Evolutionary conservation across 2,797 vertebrate genomes (phyloP), one percentile per base, ranked within the genome.

Genomic region (Betta splendens): DNA sequence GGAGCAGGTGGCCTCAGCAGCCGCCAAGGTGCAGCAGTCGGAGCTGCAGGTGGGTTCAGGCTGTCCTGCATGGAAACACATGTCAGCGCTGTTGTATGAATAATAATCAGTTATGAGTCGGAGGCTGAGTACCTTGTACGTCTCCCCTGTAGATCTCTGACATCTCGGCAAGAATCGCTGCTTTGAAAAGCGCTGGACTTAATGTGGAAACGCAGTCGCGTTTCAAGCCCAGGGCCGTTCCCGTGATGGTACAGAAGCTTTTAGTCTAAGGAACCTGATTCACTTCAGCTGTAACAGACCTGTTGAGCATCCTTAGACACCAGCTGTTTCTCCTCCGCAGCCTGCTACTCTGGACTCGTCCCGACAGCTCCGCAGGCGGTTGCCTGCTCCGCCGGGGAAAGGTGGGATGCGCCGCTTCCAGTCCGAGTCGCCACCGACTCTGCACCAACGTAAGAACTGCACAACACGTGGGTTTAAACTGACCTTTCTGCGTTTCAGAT

Each of bases 1-100:
- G 81, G 96, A 99, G 67, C 94, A 97, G 86, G 95, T 98, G 65
- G 96, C 96, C 17, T 93, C 95, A 0, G 96, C 96, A 4, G 96
- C 97, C 0, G 95, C 95, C 11, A 94, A 94, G 66, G 96, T 98
- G 51, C 96, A 97, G 35, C 96, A 98, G 2, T 95, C 98, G 0
- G 98, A 98, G 59, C 91, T 94, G 21, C 95, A 97, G 95, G 98
- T 98, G 64, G 44, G 85, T 46, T 18, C 6, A 10, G 29, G 49
- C 9, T 36, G 7, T n/a, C n/a, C n/a, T n/a, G n/a, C n/a, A n/a
- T n/a, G n/a, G n/a, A n/a, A n/a, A n/a, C n/a, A n/a, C n/a, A n/a
- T n/a, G n/a, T n/a, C n/a, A n/a, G n/a, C n/a, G n/a, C n/a, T n/a
- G 4, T 7, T 5, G 28, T 9, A n/a, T n/a, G n/a, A n/a, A n/a